Base-by-base conservation (phyloP, 2,888 invertebrate genomes). In the Antitype chi region DNA sequence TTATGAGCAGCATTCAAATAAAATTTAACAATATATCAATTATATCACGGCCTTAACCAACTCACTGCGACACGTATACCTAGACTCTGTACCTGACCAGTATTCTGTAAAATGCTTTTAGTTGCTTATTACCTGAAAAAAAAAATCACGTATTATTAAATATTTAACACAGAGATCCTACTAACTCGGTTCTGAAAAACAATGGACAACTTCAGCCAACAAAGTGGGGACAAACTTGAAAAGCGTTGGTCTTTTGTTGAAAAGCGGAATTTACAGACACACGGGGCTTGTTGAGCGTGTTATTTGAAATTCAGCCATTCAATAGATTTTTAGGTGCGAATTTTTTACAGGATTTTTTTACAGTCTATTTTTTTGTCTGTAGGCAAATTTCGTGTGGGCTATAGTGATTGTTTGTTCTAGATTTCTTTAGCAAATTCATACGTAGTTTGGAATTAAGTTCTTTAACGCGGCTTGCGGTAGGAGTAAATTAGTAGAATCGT, bases 231-330 rank as follows among this genome's bases (percentile, higher is more conserved):
- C 17, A 13, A 72, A 78, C 69, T 69, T 25, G 32, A 64, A 64
- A 64, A 71, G 59, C 71, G 69, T 47, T 13, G 47, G 47, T 59
- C 43, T 81, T 70, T 82, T 81, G 78, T 81, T 67, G 52, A 25
- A 53, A 17, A 38, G 20, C 66, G 25, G 49, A 59, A 13, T 52
- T 32, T 17, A 52, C 32, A 28, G 25, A 28, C 11, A 68, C n/a
- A 49, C 49, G 25, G 15, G 28, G 59, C 25, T 66, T 80, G 32
- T 55, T 38, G n/a, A 28, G 28, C 8, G 38, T 9, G 5, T 53
- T 55, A 49, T 78, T 55, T 63, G 55, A 38, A 77, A 60, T 70
- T 55, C 47, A 53, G 60, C 47, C 15, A 47, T 70, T 53, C 20
- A 70, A 55, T 55, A 38, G 5, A 62, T n/a, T 62, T 60, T 28